Conservation (phyloP, 2,113 vertebrate species). For the Phylloscopus trochiloides region DNA sequence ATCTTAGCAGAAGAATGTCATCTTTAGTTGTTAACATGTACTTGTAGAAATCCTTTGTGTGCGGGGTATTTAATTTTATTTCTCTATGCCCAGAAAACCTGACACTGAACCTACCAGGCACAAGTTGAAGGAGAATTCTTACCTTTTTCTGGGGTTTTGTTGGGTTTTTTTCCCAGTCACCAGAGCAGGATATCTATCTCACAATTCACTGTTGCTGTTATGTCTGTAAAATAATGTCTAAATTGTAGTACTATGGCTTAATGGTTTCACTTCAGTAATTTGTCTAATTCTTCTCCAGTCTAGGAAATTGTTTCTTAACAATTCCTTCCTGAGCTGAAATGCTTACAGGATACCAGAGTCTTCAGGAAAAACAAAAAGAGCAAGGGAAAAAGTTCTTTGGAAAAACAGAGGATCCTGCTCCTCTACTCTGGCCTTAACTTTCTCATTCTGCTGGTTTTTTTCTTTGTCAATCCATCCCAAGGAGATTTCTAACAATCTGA, state of each 20-base stretch:
- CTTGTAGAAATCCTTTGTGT: background rate
- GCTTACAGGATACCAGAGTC: background rate
- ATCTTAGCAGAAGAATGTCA: background rate
- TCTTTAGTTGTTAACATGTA: background rate
- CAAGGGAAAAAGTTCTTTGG: background rate
- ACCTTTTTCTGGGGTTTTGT: background rate
- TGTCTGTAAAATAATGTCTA: background rate
- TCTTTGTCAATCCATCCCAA: background rate
- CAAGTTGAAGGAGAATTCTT: background rate
- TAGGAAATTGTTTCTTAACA: background rate
- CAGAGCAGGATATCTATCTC: background rate
- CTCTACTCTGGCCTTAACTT: background rate
- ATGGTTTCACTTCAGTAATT: background rate
- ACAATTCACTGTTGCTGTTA: background rate
- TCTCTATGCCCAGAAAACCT: background rate
- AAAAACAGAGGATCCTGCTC: background rate
- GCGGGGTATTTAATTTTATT: background rate
- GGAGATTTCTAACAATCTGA: background rate
- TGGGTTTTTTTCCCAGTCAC: fast-evolving
- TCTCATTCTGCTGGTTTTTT: background rate
- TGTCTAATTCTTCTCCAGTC: background rate
- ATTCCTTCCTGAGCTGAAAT: background rate
- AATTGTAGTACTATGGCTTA: background rate
- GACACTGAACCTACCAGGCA: background rate
- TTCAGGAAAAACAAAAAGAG: background rate